Percentiles rank a stretch among this genome's conserved stretches.
phyloP scores from a whole-genome alignment of 2,888 invertebrate genomes.

The Thera obeliscata region DNA sequence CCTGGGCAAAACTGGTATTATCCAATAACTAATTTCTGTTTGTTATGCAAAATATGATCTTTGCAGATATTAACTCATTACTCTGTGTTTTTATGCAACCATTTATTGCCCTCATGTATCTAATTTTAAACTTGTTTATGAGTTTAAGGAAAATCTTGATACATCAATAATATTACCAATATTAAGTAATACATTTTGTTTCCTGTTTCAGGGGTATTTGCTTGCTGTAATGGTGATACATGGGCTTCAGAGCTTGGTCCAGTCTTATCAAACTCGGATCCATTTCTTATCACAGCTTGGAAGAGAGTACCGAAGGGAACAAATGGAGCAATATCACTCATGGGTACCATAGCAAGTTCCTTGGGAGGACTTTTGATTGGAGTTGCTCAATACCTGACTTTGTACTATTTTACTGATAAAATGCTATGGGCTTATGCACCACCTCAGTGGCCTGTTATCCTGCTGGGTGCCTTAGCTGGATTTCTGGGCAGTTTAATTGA shows the following conservation, averaged over 20 bases:
- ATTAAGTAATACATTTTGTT: background rate
- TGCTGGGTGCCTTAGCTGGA: slow-evolving; percentile 89
- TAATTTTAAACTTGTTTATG: background rate
- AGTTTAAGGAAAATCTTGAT: background rate
- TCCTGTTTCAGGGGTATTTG: slow-evolving; percentile 85
- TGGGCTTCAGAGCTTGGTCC: slow-evolving; percentile 96
- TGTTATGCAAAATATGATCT: too few species aligned
- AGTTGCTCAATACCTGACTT: slow-evolving; percentile 87
- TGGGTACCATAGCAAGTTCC: slow-evolving; percentile 84
- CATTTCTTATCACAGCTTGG: slow-evolving; percentile 90
- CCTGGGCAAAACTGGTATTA: too few species aligned
- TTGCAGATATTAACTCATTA: too few species aligned
- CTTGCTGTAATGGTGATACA: slow-evolving; percentile 94
- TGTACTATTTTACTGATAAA: slow-evolving; percentile 86
- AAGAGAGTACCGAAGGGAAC: slow-evolving; percentile 93
- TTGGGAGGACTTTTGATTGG: slow-evolving; percentile 90
- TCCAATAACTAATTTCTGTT: too few species aligned
- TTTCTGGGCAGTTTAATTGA: slow-evolving; percentile 92
- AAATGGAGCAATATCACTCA: slow-evolving; percentile 92
- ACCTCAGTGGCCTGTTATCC: slow-evolving; percentile 91
- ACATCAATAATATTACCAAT: background rate
- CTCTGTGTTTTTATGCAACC: background rate
- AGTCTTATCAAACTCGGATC: slow-evolving; percentile 87
- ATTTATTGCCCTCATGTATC: background rate
- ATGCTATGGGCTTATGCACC: slow-evolving; percentile 84